Evolutionary conservation across 2,888 invertebrate genomes (phyloP), one percentile per base, ranked within the genome.

Genomic region (Campoplex nolae): DNA sequence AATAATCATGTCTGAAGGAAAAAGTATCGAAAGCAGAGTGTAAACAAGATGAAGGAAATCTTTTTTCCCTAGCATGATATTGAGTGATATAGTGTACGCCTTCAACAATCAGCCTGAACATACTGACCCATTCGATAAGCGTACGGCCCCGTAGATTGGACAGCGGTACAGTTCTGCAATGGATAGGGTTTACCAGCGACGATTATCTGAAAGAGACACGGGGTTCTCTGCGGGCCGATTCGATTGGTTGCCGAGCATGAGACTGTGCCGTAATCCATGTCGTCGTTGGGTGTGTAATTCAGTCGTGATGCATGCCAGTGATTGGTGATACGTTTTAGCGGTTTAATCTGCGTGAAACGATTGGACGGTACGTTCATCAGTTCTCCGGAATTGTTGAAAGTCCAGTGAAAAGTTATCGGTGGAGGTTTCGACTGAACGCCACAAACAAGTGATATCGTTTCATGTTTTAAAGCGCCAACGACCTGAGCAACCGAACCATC

Each of bases 371-470:
- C 95, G 94, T 97, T 97, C 86, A 97, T 97, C 95, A 97, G 97
- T 93, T 98, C 97, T 23, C 98, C 98, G 83, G 97, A 98, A 94
- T 97, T 98, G 95, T 98, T 98, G 95, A 98, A 98, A 88, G 98
- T 98, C 98, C 98, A 98, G 92, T 97, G 97, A 95, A 98, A 98
- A 92, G 97, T 96, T 89, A 97, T 97, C 74, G 97, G 96, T 7
- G 97, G 96, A 11, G 98, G 98, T 93, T 98, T 98, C 90, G 98
- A 97, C 92, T 98, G 98, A 87, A 98, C 98, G 86, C 97, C 97
- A 94, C 98, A 98, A 92, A 97, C 97, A 87, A 98, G 95, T 70
- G 97, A 96, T 87, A 98, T 97, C 23, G 97, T 98, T 95, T 98
- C 98, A 94, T 98, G 97, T 95, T 98, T 98, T 90, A 98, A 95